A percentile compares a stretch with the other conserved stretches of the same genome.
phyloP scores from a whole-genome alignment of 92 coral and sea anemone genomes.

The Epizoanthus stellaris region DNA sequence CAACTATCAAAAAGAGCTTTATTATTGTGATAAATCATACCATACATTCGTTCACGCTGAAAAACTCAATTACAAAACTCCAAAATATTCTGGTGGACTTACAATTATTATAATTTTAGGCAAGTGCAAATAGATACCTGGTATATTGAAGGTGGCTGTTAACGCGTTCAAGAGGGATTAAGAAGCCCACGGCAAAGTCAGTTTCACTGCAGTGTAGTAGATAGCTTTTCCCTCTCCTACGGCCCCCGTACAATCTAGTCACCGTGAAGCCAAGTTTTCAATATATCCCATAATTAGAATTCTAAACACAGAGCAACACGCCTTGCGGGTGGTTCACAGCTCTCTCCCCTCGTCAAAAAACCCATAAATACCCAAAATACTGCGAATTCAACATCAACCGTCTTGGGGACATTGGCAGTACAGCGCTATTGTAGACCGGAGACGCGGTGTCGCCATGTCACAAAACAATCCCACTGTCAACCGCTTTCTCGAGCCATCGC shows the following conservation, averaged over 20 bases:
- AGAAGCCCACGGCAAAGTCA: slow-evolving; percentile 13
- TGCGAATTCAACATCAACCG: slow-evolving; percentile 84
- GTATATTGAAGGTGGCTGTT: slow-evolving; percentile 30
- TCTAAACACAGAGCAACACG: slow-evolving; percentile 9
- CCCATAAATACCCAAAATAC: slow-evolving; percentile 76
- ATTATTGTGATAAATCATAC: not conserved
- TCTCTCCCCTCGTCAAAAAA: slow-evolving; percentile 31
- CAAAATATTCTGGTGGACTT: not conserved
- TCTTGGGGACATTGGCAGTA: slow-evolving; percentile 81
- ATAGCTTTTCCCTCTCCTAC: slow-evolving; percentile 7
- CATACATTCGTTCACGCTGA: not conserved
- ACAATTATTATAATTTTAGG: not conserved
- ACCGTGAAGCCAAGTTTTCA: slow-evolving; percentile 11
- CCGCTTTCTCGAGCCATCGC: slow-evolving; percentile 61
- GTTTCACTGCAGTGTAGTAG: not conserved
- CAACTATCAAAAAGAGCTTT: not conserved
- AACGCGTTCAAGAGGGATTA: slow-evolving; percentile 44
- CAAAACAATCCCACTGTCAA: slow-evolving; percentile 83
- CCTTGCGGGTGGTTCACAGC: slow-evolving; percentile 40
- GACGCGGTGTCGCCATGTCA: slow-evolving; percentile 90
- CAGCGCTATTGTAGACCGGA: slow-evolving; percentile 81
- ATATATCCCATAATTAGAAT: slow-evolving; percentile 25
- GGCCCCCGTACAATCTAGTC: slow-evolving; percentile 15
- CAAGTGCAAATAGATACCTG: slow-evolving; percentile 43
- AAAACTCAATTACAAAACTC: not conserved